Conservation (phyloP, 2,797 vertebrate species). For the Huso huso region DNA sequence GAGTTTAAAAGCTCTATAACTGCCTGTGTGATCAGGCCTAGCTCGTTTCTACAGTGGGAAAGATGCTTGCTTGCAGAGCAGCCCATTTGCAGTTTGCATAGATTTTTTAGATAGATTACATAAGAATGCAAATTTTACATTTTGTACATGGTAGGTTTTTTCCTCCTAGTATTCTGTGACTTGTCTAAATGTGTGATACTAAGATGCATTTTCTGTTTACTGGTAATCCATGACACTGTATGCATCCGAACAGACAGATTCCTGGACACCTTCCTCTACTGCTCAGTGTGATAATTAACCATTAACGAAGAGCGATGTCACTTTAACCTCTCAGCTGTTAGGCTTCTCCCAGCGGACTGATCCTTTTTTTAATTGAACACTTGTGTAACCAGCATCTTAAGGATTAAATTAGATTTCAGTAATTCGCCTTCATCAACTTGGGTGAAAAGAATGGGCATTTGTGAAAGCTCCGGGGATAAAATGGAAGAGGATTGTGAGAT, state of each 20-base stretch:
- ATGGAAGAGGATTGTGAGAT: conserved; percentile 59
- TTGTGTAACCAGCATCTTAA: conserved; percentile 50
- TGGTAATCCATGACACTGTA: conserved; percentile 24
- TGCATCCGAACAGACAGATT: conserved; percentile 40
- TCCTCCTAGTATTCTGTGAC: too few species aligned
- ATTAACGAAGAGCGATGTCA: conserved; percentile 56
- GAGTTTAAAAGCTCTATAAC: too few species aligned
- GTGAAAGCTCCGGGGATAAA: conserved; percentile 62
- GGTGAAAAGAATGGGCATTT: conserved; percentile 53
- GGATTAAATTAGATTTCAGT: conserved; percentile 60
- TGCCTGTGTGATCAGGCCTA: too few species aligned
- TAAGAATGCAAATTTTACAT: too few species aligned
- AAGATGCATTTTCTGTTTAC: conserved; percentile 3
- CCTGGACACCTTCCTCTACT: conserved; percentile 41
- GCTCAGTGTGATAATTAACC: conserved; percentile 69
- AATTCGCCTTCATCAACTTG: conserved; percentile 46
- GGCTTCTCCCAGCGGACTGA: conserved; percentile 57
- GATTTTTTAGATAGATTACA: too few species aligned
- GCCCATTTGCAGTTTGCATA: too few species aligned
- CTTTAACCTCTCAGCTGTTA: conserved; percentile 51
- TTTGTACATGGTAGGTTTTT: too few species aligned
- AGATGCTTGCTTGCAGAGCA: too few species aligned
- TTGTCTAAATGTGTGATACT: too few species aligned
- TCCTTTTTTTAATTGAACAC: conserved; percentile 61
- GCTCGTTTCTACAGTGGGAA: too few species aligned